Evolutionary conservation across 92 coral and sea anemone genomes (phyloP).

Genomic region (Paragorgia papillata): DNA sequence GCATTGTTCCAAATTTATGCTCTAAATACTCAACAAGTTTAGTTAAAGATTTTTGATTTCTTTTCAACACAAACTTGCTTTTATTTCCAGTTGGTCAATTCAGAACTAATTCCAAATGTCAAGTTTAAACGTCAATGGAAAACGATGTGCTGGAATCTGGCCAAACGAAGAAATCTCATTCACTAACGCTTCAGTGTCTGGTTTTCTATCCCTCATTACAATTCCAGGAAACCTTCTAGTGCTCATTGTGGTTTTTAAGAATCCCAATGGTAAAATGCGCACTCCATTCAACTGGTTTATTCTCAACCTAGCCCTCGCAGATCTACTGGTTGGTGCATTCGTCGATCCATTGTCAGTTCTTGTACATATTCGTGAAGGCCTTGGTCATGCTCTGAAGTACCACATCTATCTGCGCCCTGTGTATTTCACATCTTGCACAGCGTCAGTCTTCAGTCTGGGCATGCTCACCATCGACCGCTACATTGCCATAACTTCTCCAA

Average conservation of each 20-base stretch:
- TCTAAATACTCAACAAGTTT: no score
- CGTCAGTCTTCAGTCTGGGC: slow-evolving; percentile 61
- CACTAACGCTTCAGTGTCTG: slow-evolving; percentile 26
- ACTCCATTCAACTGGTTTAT: slow-evolving; percentile 38
- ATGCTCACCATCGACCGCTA: slow-evolving; percentile 64
- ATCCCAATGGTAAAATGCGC: slow-evolving; percentile 32
- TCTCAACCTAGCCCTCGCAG: slow-evolving; percentile 28
- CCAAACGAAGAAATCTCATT: slow-evolving; percentile 26
- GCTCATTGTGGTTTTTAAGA: slow-evolving; percentile 19
- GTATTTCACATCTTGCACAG: slow-evolving; percentile 65
- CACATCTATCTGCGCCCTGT: slow-evolving; percentile 38
- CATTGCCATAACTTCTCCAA: slow-evolving; percentile 60
- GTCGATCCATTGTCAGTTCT: slow-evolving; percentile 21
- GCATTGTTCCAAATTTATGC: no score
- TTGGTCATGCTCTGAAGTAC: slow-evolving; percentile 5
- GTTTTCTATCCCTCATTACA: slow-evolving; percentile 10
- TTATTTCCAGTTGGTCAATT: no score
- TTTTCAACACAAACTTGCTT: no score
- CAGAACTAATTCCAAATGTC: no score
- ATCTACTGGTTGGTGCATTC: slow-evolving; percentile 21
- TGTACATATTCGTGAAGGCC: slow-evolving; percentile 32
- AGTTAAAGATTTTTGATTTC: no score
- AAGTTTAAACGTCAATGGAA: slow-evolving; percentile 17
- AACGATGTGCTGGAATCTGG: slow-evolving; percentile 17
- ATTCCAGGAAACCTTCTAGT: slow-evolving; percentile 29